Evolutionary conservation across 2,797 vertebrate genomes (phyloP).

Genomic region (Momotus momota): DNA sequence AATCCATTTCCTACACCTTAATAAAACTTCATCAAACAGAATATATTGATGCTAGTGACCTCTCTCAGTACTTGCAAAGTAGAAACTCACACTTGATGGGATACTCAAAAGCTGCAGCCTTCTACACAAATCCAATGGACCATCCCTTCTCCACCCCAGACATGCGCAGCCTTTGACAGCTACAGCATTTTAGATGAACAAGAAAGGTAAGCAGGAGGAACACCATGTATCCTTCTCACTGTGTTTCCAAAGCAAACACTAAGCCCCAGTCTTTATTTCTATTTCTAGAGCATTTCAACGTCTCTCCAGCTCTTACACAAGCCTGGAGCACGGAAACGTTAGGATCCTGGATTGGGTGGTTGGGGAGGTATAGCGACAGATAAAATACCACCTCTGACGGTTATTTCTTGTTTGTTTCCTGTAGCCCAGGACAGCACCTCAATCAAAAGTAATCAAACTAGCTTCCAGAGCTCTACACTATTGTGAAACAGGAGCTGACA

Average conservation of each 20-base stretch:
- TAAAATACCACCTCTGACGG: background rate
- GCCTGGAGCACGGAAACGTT: background rate
- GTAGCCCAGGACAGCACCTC: background rate
- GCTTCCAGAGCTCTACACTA: background rate
- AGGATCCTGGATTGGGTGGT: background rate
- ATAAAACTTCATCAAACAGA: background rate
- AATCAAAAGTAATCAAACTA: background rate
- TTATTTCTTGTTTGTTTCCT: background rate
- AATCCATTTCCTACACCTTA: background rate
- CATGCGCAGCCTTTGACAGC: background rate
- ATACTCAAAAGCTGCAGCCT: background rate
- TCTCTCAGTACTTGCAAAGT: background rate
- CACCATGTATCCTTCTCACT: too few species aligned
- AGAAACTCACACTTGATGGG: background rate
- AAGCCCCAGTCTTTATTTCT: fast-evolving
- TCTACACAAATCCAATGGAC: too few species aligned
- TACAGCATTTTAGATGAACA: background rate
- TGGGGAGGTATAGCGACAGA: background rate
- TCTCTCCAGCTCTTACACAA: background rate
- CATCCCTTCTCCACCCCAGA: background rate
- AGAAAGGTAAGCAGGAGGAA: background rate
- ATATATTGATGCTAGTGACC: background rate
- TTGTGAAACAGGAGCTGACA: background rate
- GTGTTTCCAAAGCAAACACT: background rate
- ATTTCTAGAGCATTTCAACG: background rate